These are phyloP conservation scores for Pinna nobilis DNA, from an alignment of 1,140 invertebrate genomes.

Conservation along the genomic window DNA sequence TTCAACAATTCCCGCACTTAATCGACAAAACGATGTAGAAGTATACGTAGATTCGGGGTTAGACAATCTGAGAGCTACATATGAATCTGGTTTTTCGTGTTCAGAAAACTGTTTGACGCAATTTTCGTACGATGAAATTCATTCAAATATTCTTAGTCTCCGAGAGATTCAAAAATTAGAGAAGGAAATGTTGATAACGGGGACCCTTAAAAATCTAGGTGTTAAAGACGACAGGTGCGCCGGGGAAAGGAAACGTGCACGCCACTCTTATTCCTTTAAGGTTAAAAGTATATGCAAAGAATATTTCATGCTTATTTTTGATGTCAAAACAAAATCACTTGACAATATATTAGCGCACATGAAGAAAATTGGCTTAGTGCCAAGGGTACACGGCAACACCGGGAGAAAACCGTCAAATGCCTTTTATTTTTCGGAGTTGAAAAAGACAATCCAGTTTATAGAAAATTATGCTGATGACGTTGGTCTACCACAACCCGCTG, in stretches of 20 bases:
- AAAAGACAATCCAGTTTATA: neutral
- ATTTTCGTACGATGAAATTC: neutral
- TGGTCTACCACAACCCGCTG: neutral
- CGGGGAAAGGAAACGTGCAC: neutral
- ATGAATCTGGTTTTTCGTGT: neutral
- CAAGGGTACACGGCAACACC: neutral
- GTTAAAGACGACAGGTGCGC: neutral
- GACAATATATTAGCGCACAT: neutral
- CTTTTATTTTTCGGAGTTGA: neutral
- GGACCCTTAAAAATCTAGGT: neutral
- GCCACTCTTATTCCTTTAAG: neutral
- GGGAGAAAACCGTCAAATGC: neutral
- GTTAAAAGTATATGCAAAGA: neutral
- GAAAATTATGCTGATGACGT: neutral
- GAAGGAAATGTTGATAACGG: conserved; percentile 2
- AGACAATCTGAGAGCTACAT: too few relatives aligned
- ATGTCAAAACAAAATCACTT: neutral
- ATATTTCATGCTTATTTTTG: neutral
- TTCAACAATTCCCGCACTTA: too few relatives aligned
- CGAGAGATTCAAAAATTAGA: neutral
- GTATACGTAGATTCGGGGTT: too few relatives aligned
- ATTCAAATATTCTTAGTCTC: neutral
- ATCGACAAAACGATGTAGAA: too few relatives aligned
- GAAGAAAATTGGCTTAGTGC: neutral
- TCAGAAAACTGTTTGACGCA: neutral